Conservation (phyloP, 1,140 invertebrate species). For the Drosophila bipectinata region DNA sequence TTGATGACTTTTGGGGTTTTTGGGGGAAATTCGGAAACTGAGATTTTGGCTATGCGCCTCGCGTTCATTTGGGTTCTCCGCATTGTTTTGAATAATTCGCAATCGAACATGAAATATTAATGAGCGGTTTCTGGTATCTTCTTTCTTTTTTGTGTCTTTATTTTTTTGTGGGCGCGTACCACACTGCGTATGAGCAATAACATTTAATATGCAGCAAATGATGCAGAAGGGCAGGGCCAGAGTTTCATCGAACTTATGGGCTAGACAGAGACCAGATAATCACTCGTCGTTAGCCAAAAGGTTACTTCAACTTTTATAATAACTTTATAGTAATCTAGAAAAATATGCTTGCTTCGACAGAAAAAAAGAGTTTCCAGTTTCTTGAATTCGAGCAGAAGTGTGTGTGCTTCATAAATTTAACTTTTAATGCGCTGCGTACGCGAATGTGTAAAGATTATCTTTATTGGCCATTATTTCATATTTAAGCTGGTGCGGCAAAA, state of each 20-base stretch:
- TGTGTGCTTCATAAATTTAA: constrained; percentile 63
- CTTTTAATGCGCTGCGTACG: constrained; percentile 79
- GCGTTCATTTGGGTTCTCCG: constrained; percentile 55
- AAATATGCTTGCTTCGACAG: background rate
- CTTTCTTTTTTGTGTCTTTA: constrained; percentile 15
- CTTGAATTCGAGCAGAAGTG: background rate
- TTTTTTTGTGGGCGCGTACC: constrained; percentile 19
- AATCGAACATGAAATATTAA: constrained; percentile 78
- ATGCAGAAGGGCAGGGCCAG: constrained; percentile 19
- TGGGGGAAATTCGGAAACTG: constrained; percentile 3
- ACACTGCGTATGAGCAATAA: constrained; percentile 69
- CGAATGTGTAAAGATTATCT: constrained; percentile 82
- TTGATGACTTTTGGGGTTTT: constrained; percentile 42
- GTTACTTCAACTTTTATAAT: constrained; percentile 7
- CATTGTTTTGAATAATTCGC: constrained; percentile 80
- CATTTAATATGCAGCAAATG: constrained; percentile 76
- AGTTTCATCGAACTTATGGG: constrained; percentile 9
- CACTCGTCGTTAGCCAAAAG: constrained; percentile 25
- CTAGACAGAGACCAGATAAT: constrained; percentile 47
- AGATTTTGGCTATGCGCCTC: constrained; percentile 67
- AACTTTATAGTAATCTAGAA: constrained; percentile 2
- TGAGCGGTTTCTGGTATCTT: constrained; percentile 49
- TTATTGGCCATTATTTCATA: constrained; percentile 82
- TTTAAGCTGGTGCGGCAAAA: constrained; percentile 81
- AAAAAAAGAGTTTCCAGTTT: background rate